A percentile compares a stretch with the other conserved stretches of the same genome.
Evolutionary conservation across 1,140 invertebrate species (phyloP).

Genomic region (Pemphigus obesinymphae): DNA sequence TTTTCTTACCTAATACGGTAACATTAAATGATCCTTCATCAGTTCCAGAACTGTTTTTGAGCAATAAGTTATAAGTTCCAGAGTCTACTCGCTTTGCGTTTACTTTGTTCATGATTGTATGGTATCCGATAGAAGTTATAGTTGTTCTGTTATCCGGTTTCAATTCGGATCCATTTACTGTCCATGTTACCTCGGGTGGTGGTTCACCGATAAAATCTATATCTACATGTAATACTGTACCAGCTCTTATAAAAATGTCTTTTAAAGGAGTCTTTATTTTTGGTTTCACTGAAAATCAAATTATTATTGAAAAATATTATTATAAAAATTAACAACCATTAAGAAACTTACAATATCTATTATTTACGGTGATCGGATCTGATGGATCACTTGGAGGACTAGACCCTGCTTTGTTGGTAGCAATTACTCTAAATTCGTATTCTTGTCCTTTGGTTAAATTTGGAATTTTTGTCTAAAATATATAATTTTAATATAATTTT

Average conservation of each 20-base stretch:
- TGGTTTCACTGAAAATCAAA: conserved; percentile 65
- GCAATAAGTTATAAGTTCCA: conserved; percentile 71
- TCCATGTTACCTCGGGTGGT: conserved; percentile 80
- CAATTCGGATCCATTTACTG: conserved; percentile 66
- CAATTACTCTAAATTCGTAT: conserved; percentile 94
- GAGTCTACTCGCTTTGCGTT: conserved; percentile 80
- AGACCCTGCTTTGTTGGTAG: conserved; percentile 90
- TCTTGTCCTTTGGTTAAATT: conserved; percentile 89
- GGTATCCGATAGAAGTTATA: conserved; percentile 81
- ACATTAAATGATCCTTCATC: conserved; percentile 86
- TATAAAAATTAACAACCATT: neutral
- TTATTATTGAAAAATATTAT: neutral
- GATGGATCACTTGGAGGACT: conserved; percentile 93
- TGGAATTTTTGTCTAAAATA: conserved; percentile 65
- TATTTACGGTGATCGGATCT: conserved; percentile 79
- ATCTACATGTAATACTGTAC: conserved; percentile 86
- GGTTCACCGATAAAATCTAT: conserved; percentile 90
- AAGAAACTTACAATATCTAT: conserved; percentile 65
- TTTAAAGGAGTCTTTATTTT: conserved; percentile 86
- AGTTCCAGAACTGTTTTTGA: conserved; percentile 82
- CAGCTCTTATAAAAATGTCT: conserved; percentile 84
- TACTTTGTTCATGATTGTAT: conserved; percentile 85
- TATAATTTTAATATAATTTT: no score
- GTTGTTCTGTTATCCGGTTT: conserved; percentile 70
- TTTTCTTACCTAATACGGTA: conserved; percentile 65